Evolutionary conservation across 1,140 invertebrate genomes (phyloP).

Genomic region (Macrocentrus cingulum): DNA sequence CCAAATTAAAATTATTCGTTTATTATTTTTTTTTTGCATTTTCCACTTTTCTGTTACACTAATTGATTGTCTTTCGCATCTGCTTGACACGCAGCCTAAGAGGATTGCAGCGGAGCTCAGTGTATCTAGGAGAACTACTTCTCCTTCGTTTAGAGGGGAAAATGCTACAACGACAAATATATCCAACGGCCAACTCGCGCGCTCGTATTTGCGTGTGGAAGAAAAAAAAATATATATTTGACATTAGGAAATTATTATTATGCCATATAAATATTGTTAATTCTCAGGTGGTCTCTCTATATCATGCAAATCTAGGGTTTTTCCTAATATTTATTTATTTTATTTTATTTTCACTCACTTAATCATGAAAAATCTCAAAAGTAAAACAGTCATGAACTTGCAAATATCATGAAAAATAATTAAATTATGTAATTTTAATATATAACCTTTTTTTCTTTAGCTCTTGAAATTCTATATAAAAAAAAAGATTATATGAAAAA

Average conservation of each 20-base stretch:
- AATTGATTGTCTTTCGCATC: conserved; percentile 55
- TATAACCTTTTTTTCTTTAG: too few relatives aligned
- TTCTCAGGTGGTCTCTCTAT: conserved; percentile 6
- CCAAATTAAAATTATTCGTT: conserved; percentile 9
- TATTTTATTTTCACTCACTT: too few relatives aligned
- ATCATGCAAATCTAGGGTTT: too few relatives aligned
- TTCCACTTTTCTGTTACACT: conserved; percentile 37
- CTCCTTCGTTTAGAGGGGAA: conserved; percentile 19
- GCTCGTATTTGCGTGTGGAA: conserved; percentile 18
- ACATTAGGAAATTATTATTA: conserved; percentile 2
- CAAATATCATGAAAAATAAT: too few relatives aligned
- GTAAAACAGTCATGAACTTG: too few relatives aligned
- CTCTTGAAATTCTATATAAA: too few relatives aligned
- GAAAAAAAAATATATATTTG: too few relatives aligned
- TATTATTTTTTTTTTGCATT: conserved; percentile 17
- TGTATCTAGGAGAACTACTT: conserved; percentile 4
- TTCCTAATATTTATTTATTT: too few relatives aligned
- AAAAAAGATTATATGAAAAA: too few relatives aligned
- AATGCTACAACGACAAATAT: conserved; percentile 29
- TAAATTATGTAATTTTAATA: too few relatives aligned
- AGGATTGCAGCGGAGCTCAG: conserved; percentile 49
- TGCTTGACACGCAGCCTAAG: conserved; percentile 58
- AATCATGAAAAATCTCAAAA: too few relatives aligned
- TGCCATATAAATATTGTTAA: conserved; percentile 20
- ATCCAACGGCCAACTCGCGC: conserved; percentile 22